Evolutionary conservation across 2,797 vertebrate genomes (phyloP).

Genomic region (Myripristis jacobus): DNA sequence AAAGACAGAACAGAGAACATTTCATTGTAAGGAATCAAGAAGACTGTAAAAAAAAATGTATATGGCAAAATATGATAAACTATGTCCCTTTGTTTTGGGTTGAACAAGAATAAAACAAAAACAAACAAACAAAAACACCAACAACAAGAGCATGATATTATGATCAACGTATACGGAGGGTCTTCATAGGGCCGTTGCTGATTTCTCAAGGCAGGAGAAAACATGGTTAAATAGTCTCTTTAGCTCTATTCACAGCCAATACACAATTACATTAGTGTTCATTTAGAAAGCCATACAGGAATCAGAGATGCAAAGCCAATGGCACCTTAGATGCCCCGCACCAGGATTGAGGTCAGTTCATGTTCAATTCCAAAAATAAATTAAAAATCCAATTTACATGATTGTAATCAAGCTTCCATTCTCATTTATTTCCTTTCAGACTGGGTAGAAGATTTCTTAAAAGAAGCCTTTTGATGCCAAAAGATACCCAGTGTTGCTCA

Average conservation of each 20-base stretch:
- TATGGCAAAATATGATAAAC: background rate
- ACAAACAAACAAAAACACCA: background rate
- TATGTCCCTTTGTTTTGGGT: too few species aligned
- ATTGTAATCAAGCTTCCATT: background rate
- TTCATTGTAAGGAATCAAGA: background rate
- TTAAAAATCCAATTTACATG: background rate
- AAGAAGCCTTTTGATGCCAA: too few species aligned
- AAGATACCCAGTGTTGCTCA: background rate
- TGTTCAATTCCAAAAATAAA: background rate
- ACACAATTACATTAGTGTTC: slow-evolving; percentile 17
- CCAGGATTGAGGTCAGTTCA: background rate
- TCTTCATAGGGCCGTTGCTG: slow-evolving; percentile 11
- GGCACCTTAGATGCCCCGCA: slow-evolving; percentile 12
- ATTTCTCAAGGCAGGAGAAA: slow-evolving; percentile 55
- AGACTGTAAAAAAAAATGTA: background rate
- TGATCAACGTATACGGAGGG: slow-evolving; percentile 14
- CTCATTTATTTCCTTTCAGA: background rate
- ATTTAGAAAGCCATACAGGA: slow-evolving; percentile 5
- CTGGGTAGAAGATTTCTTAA: too few species aligned
- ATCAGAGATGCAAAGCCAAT: slow-evolving; percentile 2
- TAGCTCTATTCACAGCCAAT: slow-evolving; percentile 56
- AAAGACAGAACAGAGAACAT: slow-evolving; percentile 9
- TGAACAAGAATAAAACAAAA: slow-evolving; percentile 21
- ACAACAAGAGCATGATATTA: slow-evolving; percentile 14
- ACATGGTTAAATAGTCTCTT: slow-evolving; percentile 25